phyloP scores from a whole-genome alignment of 2,797 vertebrate genomes.

The Tenualosa thibaudeaui region DNA sequence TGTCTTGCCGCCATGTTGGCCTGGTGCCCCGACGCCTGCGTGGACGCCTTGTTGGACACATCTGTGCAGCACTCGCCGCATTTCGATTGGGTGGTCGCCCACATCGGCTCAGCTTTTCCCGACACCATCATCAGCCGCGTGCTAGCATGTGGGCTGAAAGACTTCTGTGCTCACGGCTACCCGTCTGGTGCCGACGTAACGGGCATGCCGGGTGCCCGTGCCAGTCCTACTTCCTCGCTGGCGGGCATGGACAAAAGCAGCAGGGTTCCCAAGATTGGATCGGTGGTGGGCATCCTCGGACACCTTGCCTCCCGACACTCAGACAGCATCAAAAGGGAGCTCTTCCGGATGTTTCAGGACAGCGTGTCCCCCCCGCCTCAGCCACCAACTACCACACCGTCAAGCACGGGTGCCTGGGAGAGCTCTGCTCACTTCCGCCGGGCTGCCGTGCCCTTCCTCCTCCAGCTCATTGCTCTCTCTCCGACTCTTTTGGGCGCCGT shows the following conservation, averaged over 20 bases:
- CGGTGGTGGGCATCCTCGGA: conserved; percentile 91
- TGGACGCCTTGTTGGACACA: conserved; percentile 89
- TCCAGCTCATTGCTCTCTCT: conserved; percentile 90
- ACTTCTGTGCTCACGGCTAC: conserved; percentile 86
- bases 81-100: conserved; percentile 97
- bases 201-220: conserved; percentile 33
- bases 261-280: conserved; percentile 89
- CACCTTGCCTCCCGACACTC: conserved; percentile 88
- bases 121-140: conserved; percentile 93
- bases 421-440: conserved; percentile 78
- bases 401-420: conserved; percentile 70
- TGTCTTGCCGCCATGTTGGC: conserved; percentile 89
- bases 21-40: conserved; percentile 91
- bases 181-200: conserved; percentile 47
- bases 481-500: conserved; percentile 85
- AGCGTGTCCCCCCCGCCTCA: conserved; percentile 76
- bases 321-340: conserved; percentile 89
- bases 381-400: conserved; percentile 65
- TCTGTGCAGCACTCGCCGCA: conserved; percentile 94
- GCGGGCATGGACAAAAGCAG: conserved; percentile 72
- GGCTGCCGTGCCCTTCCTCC: conserved; percentile 87
- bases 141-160: conserved; percentile 90
- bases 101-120: conserved; percentile 95
- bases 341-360: conserved; percentile 92
- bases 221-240: conserved; percentile 55